Evolutionary conservation across 2,888 invertebrate genomes (phyloP).

Genomic region (Cybosia mesomella): DNA sequence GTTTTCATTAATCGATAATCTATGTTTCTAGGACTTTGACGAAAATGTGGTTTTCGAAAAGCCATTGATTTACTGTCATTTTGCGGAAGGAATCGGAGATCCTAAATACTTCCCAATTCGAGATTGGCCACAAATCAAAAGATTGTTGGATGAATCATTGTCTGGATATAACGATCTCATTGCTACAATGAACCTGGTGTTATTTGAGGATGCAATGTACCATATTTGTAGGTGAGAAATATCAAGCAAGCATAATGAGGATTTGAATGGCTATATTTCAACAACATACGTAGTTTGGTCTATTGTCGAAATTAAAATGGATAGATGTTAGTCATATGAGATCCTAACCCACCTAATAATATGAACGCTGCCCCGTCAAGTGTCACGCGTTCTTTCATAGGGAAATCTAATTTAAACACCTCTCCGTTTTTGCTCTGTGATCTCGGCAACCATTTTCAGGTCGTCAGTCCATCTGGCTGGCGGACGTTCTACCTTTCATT

Average conservation of each 20-base stretch:
- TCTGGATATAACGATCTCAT: slow-evolving; percentile 95
- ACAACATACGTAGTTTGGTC: not conserved
- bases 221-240: slow-evolving; percentile 92
- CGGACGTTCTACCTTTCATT: not conserved
- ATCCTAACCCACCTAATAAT: not conserved
- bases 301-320: not conserved
- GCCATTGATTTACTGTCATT: slow-evolving; percentile 96
- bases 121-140: slow-evolving; percentile 90
- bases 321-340: not conserved
- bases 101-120: slow-evolving; percentile 95
- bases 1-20: not conserved
- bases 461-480: not conserved
- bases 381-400: not conserved
- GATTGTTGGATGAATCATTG: slow-evolving; percentile 93
- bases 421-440: not conserved
- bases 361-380: not conserved
- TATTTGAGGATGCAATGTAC: slow-evolving; percentile 98
- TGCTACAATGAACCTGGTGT: slow-evolving; percentile 96
- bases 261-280: not conserved
- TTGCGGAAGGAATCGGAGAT: slow-evolving; percentile 96
- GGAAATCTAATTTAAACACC: not conserved
- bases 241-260: not conserved
- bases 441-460: no score
- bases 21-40: slow-evolving; percentile 87
- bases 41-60: slow-evolving; percentile 90